phyloP scores from a whole-genome alignment of 2,113 vertebrate species.

The Catharus minimus region DNA sequence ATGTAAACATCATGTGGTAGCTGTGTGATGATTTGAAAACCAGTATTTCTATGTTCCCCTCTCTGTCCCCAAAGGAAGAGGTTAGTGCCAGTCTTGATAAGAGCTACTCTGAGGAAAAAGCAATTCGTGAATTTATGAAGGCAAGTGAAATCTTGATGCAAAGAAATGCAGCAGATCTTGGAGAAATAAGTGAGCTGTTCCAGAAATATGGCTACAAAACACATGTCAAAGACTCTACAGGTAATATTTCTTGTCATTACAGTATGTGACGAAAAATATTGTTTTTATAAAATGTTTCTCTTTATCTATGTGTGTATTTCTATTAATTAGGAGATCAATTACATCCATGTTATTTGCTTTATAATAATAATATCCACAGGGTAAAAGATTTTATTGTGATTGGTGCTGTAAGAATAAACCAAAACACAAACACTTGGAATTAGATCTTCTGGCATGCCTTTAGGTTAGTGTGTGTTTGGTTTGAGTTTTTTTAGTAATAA shows the following conservation, averaged over 20 bases:
- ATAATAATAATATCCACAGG: background rate
- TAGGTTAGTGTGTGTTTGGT: background rate
- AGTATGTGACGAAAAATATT: background rate
- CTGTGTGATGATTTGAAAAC: background rate
- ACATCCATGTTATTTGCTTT: background rate
- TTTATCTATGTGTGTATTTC: background rate
- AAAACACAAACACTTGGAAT: background rate
- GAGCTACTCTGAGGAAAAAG: slow-evolving; percentile 56
- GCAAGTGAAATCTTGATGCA: slow-evolving; percentile 77
- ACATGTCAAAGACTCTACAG: slow-evolving; percentile 37
- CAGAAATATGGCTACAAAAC: slow-evolving; percentile 84
- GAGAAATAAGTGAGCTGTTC: slow-evolving; percentile 76
- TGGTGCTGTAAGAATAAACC: background rate
- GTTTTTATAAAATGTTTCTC: background rate
- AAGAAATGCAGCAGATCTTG: slow-evolving; percentile 77
- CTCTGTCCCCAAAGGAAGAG: slow-evolving; percentile 71
- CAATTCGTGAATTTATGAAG: slow-evolving; percentile 76
- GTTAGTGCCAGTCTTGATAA: slow-evolving; percentile 68
- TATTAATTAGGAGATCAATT: background rate
- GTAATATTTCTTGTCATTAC: slow-evolving; percentile 62
- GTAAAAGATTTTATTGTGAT: background rate
- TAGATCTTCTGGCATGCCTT: background rate
- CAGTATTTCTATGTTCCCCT: background rate
- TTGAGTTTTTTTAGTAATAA: background rate
- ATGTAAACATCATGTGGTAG: background rate